Conservation (phyloP, 2,888 invertebrate species). For the Scrobipalpa costella region DNA sequence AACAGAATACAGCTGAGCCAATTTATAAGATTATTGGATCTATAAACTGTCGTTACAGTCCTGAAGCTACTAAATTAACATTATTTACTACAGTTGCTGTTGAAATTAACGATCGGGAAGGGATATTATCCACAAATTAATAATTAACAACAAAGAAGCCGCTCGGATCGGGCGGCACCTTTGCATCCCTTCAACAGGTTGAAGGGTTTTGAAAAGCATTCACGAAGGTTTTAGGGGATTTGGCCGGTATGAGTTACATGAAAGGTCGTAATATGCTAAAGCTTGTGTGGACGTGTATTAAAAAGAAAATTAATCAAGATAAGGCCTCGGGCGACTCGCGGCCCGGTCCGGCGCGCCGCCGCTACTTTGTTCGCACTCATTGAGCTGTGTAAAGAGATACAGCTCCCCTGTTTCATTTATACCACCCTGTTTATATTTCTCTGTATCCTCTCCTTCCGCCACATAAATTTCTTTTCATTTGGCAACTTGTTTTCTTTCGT, state of each 20-base stretch:
- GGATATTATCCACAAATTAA: constrained; percentile 11
- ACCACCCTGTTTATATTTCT: constrained; percentile 47
- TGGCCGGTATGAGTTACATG: constrained; percentile 3
- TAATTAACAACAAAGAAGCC: constrained; percentile 24
- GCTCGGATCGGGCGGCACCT: constrained; percentile 9
- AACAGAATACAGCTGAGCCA: constrained; percentile 26
- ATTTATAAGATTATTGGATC: constrained; percentile 25
- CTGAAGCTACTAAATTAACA: constrained; percentile 18
- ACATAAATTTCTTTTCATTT: constrained; percentile 60
- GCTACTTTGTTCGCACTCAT: constrained; percentile 64
- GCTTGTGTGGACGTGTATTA: constrained; percentile 24
- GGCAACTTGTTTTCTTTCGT: constrained; percentile 49
- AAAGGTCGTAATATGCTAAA: constrained; percentile 19
- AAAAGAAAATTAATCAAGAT: constrained; percentile 60
- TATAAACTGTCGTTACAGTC: constrained; percentile 24
- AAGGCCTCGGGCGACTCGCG: constrained; percentile 41
- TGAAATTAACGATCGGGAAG: constrained; percentile 20
- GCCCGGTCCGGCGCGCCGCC: constrained; percentile 33
- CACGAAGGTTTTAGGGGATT: constrained; percentile 4
- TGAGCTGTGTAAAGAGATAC: constrained; percentile 69
- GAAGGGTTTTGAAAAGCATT: constrained; percentile 19
- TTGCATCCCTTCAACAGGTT: constrained; percentile 12
- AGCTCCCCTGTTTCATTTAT: constrained; percentile 60
- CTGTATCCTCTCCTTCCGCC: constrained; percentile 40
- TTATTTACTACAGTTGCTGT: constrained; percentile 17